Base-by-base conservation (phyloP, 2,888 invertebrate genomes). In the Acleris laterana region DNA sequence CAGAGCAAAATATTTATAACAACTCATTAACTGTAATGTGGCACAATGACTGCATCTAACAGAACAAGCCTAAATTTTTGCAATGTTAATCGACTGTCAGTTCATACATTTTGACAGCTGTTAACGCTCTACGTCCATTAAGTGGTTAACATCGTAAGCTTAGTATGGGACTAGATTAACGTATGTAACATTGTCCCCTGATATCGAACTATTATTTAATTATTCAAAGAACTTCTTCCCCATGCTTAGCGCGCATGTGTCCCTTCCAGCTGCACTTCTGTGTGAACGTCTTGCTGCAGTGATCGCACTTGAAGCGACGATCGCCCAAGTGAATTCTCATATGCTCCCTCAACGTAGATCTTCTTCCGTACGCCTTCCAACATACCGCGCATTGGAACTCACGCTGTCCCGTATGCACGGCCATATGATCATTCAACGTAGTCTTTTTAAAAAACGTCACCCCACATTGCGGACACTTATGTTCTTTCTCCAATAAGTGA, bases 381-480 rank as follows among this genome's bases (percentile, higher is more conserved):
- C 86, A 87, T 0, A 84, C 74, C 0, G 73, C 69, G 60, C 87
- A 87, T 50, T 77, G 72, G 55, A 77, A 84, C n/a, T 75, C 73
- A n/a, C 75, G 76, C 7, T 73, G 61, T 0, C 80, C 82, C 1
- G 78, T 75, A 51, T 84, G 82, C 6, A 77, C 78, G 0, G 80
- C 72, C 77, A 79, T 76, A 48, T 84, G 86, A 3, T 77, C 70
- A 48, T 75, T 75, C n/a, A 86, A 62, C 32, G 79, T 80, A 11
- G 75, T 72, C 2, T 78, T 80, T 1, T 78, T 76, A 17, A 80
- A 85, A 55, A 88, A 90, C 13, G 74, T 78, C 70, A 82, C 83
- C 1, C 83, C 80, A 57, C 90, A 90, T 1, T 75, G 66, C 0
- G 76, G 66, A 58, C 90, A 90, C 57, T 80, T 81, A n/a, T 83